Base-by-base conservation (phyloP, 2,888 invertebrate genomes). In the Podabrus alpinus region DNA sequence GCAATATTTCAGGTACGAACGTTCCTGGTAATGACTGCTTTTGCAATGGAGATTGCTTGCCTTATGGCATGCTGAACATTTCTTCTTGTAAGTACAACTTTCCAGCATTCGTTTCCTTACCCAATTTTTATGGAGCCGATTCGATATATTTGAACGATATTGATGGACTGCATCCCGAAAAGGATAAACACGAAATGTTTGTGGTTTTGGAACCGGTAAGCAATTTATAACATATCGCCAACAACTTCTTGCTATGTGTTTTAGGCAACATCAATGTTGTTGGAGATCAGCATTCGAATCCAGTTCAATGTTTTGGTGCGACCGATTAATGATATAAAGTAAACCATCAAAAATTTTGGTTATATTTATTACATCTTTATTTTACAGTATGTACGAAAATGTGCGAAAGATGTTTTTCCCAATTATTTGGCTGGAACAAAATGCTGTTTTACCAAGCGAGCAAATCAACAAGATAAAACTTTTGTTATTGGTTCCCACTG, bases 371-470 rank as follows among this genome's bases (percentile, higher is more conserved):
- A 68, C 15, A 15, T 7, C 5, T 24, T n/a, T 71, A 75, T 71
- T 73, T 87, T 89, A 15, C 88, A 94, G 94, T 0, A 83, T 94
- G 62, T 94, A 91, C 84, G 88, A 90, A 79, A 86, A 92, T 17
- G 90, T 93, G 1, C 94, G 94, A 1, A 89, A 87, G 70, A 89
- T 93, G 79, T 91, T 91, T 84, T 91, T 95, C 80, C 95, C 95
- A 0, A 89, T 94, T 72, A 89, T 95, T 75, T 95, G 95, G 95
- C 93, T 95, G 81, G 92, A 94, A 82, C 92, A 95, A 83, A 89
- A 88, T 73, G 93, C 92, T 1, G 85, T 86, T 13, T 88, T 94
- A 0, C 90, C 91, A 0, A 88, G 90, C 0, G 86, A 89, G 0
- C 83, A 93, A 59, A 87, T 90, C 0, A 82, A 84, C 0, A 90